Percentiles rank a stretch among this genome's conserved stretches.
Conservation (phyloP, 1,140 invertebrate species). For the Dendroctonus ponderosae region DNA sequence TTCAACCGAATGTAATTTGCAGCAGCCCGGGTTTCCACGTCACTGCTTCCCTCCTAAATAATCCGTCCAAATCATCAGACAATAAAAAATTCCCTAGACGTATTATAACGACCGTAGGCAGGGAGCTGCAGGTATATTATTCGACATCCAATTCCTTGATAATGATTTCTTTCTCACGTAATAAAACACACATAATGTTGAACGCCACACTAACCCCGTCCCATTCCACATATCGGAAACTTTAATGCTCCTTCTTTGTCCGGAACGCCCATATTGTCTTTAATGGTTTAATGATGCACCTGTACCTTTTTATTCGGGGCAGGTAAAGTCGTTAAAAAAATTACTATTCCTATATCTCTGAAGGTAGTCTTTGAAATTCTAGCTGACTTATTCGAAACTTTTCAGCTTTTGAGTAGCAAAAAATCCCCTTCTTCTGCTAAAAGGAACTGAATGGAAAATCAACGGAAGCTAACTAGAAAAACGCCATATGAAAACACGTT, state of each 20-base stretch:
- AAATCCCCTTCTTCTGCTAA: too few species aligned
- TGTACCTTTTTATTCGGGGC: constrained; percentile 24
- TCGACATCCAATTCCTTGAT: constrained; percentile 38
- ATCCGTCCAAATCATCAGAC: constrained; percentile 28
- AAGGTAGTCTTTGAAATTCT: too few species aligned
- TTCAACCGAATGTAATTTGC: too few species aligned
- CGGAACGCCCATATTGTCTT: constrained; percentile 26
- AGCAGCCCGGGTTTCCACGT: too few species aligned
- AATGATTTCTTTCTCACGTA: constrained; percentile 43
- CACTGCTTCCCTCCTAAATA: constrained; percentile 7
- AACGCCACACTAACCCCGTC: constrained; percentile 7
- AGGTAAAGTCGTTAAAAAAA: constrained; percentile 25
- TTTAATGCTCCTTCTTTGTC: neutral
- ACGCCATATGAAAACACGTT: neutral
- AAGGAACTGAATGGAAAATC: too few species aligned
- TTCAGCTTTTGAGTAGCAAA: too few species aligned
- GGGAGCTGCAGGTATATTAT: constrained; percentile 35
- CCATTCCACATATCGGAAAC: neutral
- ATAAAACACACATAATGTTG: constrained; percentile 36
- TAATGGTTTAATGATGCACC: constrained; percentile 27
- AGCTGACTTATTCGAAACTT: too few species aligned
- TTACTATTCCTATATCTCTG: too few species aligned
- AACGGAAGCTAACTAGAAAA: too few species aligned
- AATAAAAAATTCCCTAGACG: constrained; percentile 41
- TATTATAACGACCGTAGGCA: constrained; percentile 37